Base-by-base conservation (phyloP, 2,797 vertebrate genomes). In the Manis javanica region DNA sequence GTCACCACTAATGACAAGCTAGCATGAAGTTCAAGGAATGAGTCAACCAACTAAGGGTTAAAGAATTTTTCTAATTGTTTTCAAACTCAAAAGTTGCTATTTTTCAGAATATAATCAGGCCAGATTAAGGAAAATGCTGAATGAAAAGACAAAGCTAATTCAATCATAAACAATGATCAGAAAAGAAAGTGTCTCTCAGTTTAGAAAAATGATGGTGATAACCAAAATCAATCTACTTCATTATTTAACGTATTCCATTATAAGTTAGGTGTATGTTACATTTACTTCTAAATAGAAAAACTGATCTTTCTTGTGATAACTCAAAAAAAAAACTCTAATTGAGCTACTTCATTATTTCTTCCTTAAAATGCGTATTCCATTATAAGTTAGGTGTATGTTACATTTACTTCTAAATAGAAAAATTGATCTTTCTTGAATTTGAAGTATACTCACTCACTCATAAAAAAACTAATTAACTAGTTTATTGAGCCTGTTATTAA, bases 41-140 rank as follows among this genome's bases (percentile, higher is more conserved):
- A 96, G 55, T 75, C 34, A 89, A 71, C 24, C 14, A 68, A 81
- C 77, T 92, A 94, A 93, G 39, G 91, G 72, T 84, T 93, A 92
- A 97, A 95, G 87, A 93, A 95, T 23, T 92, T 97, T 91, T 83
- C 69, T 90, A 94, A 97, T 95, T 94, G 87, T 77, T 93, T 96
- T 95, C 59, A 85, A 91, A 79, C n/a, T 93, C 29, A 92, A 84
- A 96, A 91, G 71, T n/a, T 81, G 21, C 19, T 66, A 19, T 75
- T 66, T 90, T 87, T 97, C 77, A 87, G 59, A 93, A 91, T 55
- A 75, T 68, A 94, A 94, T 87, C 87, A 96, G 79, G n/a, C 39
- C 84, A 84, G 79, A 83, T 69, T 49, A 91, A 93, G 49, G 34
- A 89, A 96, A 81, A 42, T 53, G 31, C 9, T 81, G 42, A 96